Conservation (phyloP, 2,113 vertebrate genomes). For the Herpailurus yagouaroundi region DNA sequence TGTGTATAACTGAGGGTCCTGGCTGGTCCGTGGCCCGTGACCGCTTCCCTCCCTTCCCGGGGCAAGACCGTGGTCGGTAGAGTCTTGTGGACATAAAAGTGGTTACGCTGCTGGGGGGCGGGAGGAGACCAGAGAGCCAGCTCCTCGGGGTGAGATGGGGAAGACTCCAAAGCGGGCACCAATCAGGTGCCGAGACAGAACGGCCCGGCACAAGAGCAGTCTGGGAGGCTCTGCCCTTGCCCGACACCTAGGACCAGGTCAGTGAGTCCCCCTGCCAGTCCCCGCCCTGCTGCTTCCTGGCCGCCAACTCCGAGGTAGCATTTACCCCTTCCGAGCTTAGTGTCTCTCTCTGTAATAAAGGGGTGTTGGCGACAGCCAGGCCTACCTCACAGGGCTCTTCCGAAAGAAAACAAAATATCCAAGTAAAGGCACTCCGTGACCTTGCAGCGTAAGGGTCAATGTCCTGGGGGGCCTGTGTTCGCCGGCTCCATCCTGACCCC, state of each 20-base stretch:
- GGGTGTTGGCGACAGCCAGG: not conserved
- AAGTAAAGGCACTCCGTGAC: not conserved
- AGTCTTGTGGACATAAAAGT: not conserved
- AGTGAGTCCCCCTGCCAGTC: not conserved
- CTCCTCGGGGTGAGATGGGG: not conserved
- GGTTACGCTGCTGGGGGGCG: not conserved
- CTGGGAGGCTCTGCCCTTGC: not conserved
- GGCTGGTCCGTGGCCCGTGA: not conserved
- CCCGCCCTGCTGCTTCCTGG: not conserved
- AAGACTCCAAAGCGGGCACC: not conserved
- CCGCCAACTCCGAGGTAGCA: not conserved
- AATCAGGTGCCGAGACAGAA: not conserved
- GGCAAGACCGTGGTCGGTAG: not conserved
- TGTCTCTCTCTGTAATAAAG: not conserved
- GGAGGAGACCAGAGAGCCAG: not conserved
- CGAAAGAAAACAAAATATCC: not conserved
- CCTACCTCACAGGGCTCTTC: not conserved
- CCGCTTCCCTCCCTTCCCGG: not conserved
- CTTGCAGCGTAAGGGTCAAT: not conserved
- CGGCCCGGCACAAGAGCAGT: rapidly evolving
- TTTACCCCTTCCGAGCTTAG: not conserved
- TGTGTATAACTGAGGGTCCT: not conserved
- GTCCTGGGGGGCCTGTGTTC: rapidly evolving
- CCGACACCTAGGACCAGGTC: not conserved
- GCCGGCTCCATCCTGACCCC: too few relatives aligned